Evolutionary conservation across 2,888 invertebrate genomes (phyloP), one percentile per base, ranked within the genome.

Genomic region (Octodonta nipae): DNA sequence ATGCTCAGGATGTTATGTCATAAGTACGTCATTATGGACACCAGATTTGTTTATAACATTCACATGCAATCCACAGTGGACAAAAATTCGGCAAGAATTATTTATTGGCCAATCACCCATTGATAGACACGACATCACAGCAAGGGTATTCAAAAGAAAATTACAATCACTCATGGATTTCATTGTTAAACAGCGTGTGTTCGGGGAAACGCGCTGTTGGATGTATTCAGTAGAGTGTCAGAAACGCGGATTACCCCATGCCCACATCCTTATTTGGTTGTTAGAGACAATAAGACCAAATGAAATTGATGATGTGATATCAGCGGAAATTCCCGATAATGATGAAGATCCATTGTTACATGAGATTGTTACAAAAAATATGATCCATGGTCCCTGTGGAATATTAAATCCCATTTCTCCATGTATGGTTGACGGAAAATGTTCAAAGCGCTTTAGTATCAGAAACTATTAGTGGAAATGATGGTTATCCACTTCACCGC

Each of bases 1-100:
- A 27, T 12, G 12, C 13, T 27, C 27, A 12, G 13, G 5, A 27
- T 27, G 27, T 13, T 27, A 11, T 27, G 27, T 13, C 27, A 12
- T 27, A 11, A 13, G 27, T 27, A 5, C 4, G 27, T 4, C 12
- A 27, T 27, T 27, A 27, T 27, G 27, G 27, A 4, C 13, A 4
- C 27, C 27, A 27, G 27, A 27, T 15, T 8, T 17, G 8, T 17
- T 17, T 8, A 17, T 17, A 5, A 17, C 17, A 8, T 17, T 17
- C 17, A 17, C 17, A 17, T 17, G 17, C 17, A 17, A 17, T 17
- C 17, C 17, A 17, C 8, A 5, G 5, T 17, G 17, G 8, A 17
- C 17, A 6, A 8, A 17, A 17, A 17, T 17, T 5, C 5, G 8
- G 8, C 6, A 17, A 6, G 5, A 6, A 17, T 8, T 17, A 17